Base-by-base conservation (phyloP, 92 coral and sea anemone genomes). In the Palythoa grandis region DNA sequence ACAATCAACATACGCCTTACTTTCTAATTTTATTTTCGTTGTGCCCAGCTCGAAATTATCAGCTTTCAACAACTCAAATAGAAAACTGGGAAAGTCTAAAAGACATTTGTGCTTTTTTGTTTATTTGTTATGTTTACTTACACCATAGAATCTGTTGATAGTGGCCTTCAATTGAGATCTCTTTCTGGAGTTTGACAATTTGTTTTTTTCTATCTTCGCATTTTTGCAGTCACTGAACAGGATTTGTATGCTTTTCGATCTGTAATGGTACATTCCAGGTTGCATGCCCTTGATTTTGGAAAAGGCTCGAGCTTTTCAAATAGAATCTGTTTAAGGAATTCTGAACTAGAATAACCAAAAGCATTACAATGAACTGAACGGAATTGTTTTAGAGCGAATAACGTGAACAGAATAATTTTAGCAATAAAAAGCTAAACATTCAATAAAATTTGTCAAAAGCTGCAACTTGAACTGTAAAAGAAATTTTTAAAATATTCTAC, bases 171-270 rank as follows among this genome's bases (percentile, higher is more conserved):
- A 71, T 71, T 52, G 76, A 71, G 52, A 71, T 71, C 76, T 71
- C 76, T 71, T 71, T 71, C 76, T 71, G 76, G 76, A 71, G 76
- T 71, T 16, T 71, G 76, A 37, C 76, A 71, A 71, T 71, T 71
- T 71, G 53, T 37, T 71, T 71, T 71, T 71, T 71, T 70, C 38
- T 71, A 52, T 15, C 76, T 35, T 71, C 52, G 76, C 76, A 71
- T 71, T 71, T 69, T 71, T 71, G 76, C 76, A 71, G 76, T 71
- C 52, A 52, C 76, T 38, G 54, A 71, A 71, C 76, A 71, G 76
- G 12, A 52, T 71, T 71, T 71, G 53, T 71, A 71, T 71, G 17
- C 76, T 16, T 71, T 71, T 38, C 15, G 76, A 71, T 71, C 76
- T 71, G 15, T 71, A 71, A 71, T 71, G 76, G 43, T 71, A 71